Conservation (phyloP, 1,140 invertebrate species). For the Drosophila carrolli region DNA sequence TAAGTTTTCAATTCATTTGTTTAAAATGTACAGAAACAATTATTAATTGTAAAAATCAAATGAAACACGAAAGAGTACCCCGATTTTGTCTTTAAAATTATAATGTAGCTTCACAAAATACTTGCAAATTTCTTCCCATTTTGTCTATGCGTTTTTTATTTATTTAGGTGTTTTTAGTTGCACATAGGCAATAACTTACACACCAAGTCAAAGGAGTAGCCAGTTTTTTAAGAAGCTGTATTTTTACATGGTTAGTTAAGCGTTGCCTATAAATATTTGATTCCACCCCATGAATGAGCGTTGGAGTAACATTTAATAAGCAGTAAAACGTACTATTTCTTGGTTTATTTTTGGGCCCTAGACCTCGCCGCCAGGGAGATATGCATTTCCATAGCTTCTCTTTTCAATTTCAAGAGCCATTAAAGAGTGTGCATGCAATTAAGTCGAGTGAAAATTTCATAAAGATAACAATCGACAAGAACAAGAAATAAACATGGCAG, state of each 20-base stretch:
- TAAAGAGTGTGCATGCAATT: conserved; percentile 81
- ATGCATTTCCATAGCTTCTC: conserved; percentile 8
- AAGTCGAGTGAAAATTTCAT: conserved; percentile 82
- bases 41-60: too few species aligned
- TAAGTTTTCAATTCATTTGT: too few species aligned
- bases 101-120: background rate
- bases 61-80: background rate
- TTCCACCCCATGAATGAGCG: background rate
- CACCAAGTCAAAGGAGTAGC: conserved; percentile 12
- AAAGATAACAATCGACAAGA: conserved; percentile 82
- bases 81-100: background rate
- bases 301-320: conserved; percentile 65
- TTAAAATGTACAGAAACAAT: too few species aligned
- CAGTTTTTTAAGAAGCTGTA: conserved; percentile 21
- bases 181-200: conserved; percentile 70
- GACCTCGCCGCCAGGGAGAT: conserved; percentile 39
- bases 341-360: conserved; percentile 21
- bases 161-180: conserved; percentile 57
- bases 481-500: conserved; percentile 78
- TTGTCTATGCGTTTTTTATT: conserved; percentile 32
- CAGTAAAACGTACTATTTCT: conserved; percentile 61
- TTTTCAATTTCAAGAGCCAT: conserved; percentile 81
- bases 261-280: conserved; percentile 42
- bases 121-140: conserved; percentile 2
- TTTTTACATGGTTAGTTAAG: conserved; percentile 29